Evolutionary conservation across 2,113 vertebrate species (phyloP).

Genomic region (Anser brachyrhynchus): DNA sequence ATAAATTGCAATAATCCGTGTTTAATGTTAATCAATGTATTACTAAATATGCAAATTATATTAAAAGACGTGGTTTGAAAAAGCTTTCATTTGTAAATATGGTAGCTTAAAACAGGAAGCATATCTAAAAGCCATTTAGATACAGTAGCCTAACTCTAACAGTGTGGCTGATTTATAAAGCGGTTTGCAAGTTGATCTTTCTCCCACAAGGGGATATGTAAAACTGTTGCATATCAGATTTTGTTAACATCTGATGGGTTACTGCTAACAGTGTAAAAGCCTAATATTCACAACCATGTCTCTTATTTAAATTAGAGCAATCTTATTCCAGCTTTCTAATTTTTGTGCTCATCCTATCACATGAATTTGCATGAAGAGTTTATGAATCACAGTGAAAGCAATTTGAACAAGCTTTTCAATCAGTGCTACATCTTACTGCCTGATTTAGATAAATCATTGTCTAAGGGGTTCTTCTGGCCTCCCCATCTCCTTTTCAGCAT

Average conservation of each 20-base stretch:
- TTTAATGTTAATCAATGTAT: constrained; percentile 90
- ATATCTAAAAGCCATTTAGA: constrained; percentile 88
- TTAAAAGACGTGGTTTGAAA: constrained; percentile 86
- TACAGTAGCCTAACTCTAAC: constrained; percentile 82
- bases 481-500: neutral
- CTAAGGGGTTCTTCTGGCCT: constrained; percentile 56
- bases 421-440: constrained; percentile 70
- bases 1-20: constrained; percentile 88
- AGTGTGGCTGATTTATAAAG: constrained; percentile 84
- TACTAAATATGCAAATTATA: constrained; percentile 90
- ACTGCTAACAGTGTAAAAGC: constrained; percentile 74
- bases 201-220: constrained; percentile 83
- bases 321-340: constrained; percentile 78
- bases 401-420: constrained; percentile 79
- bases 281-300: constrained; percentile 78
- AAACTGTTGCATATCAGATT: constrained; percentile 85
- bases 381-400: constrained; percentile 79
- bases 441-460: constrained; percentile 74
- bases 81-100: constrained; percentile 88
- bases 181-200: constrained; percentile 81
- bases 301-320: constrained; percentile 83
- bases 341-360: constrained; percentile 74
- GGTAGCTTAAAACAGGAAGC: constrained; percentile 85
- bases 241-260: constrained; percentile 81
- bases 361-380: constrained; percentile 78